These are phyloP conservation scores for Gobius niger DNA, from an alignment of 2,113 vertebrate species.

Conservation along the genomic window DNA sequence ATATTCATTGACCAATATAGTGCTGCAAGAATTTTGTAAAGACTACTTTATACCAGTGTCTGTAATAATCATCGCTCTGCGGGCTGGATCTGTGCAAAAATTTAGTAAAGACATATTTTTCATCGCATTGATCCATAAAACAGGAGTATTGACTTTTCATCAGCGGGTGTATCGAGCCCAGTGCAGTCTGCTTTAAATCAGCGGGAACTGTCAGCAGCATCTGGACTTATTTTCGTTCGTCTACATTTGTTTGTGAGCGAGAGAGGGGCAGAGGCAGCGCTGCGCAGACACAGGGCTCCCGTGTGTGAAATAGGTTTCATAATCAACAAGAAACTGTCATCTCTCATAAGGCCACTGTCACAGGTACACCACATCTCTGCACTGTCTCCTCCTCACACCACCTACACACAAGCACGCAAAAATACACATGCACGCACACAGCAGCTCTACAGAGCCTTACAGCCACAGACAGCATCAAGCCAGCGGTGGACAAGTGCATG, in stretches of 20 bases:
- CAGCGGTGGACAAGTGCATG: slow-evolving; percentile 1
- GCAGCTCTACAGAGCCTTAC: slow-evolving; percentile 18
- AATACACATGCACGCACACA: slow-evolving; percentile 33
- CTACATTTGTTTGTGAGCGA: slow-evolving; percentile 1
- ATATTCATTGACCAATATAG: too few species aligned
- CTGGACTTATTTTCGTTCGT: slow-evolving; percentile 7
- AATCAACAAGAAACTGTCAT: slow-evolving; percentile 63
- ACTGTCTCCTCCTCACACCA: slow-evolving; percentile 44
- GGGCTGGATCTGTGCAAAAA: not conserved
- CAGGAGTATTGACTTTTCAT: not conserved
- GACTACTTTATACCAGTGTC: too few species aligned
- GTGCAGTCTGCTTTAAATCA: slow-evolving; percentile 12
- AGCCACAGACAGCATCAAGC: slow-evolving; percentile 15
- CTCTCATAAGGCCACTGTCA: slow-evolving; percentile 53
- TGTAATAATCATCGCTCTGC: not conserved
- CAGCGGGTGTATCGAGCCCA: not conserved
- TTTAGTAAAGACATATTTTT: not conserved
- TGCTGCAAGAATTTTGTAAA: too few species aligned
- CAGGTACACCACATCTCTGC: slow-evolving; percentile 55
- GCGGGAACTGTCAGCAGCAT: slow-evolving; percentile 4
- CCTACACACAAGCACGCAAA: slow-evolving; percentile 57
- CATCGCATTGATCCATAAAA: not conserved
- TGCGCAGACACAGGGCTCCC: slow-evolving; percentile 32
- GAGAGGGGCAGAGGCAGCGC: slow-evolving; percentile 23
- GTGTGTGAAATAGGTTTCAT: slow-evolving; percentile 61